Percentiles rank a stretch among this genome's conserved stretches.
These are phyloP conservation scores for Pseudachorutes palmiensis DNA, from an alignment of 1,140 invertebrate genomes.

Conservation along the genomic window DNA sequence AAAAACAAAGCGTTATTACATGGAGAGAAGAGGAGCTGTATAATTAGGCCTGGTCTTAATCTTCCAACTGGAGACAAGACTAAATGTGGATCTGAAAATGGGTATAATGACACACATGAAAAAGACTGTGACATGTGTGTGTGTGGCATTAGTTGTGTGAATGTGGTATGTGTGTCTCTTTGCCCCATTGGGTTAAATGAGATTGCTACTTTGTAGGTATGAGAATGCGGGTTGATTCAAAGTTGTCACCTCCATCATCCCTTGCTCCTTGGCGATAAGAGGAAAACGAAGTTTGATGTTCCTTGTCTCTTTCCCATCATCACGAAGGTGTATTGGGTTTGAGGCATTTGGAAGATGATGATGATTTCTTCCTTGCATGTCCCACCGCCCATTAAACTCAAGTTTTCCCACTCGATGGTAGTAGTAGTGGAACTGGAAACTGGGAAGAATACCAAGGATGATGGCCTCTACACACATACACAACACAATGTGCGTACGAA, in stretches of 20 bases:
- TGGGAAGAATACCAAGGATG: too few relatives aligned
- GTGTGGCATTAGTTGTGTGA: not conserved
- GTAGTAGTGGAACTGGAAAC: not conserved
- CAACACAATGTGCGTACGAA: not conserved
- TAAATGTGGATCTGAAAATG: too few relatives aligned
- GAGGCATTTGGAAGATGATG: not conserved
- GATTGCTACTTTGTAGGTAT: not conserved
- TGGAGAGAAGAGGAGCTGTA: too few relatives aligned
- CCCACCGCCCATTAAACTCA: not conserved
- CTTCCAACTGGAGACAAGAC: not conserved
- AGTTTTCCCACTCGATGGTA: not conserved
- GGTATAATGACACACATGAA: not conserved
- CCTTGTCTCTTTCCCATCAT: not conserved
- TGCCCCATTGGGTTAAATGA: not conserved
- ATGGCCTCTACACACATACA: not conserved
- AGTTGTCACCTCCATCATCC: not conserved
- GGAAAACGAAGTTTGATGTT: not conserved
- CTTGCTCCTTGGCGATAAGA: too few relatives aligned
- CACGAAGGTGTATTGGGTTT: not conserved
- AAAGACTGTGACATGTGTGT: not conserved
- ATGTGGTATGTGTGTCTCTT: not conserved
- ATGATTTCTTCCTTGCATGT: conserved; percentile 11
- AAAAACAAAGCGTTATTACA: not conserved
- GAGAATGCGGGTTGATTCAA: not conserved
- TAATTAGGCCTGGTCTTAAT: too few relatives aligned